Base-by-base conservation (phyloP, 1,140 invertebrate species). In the Sweltsa coloradensis region DNA sequence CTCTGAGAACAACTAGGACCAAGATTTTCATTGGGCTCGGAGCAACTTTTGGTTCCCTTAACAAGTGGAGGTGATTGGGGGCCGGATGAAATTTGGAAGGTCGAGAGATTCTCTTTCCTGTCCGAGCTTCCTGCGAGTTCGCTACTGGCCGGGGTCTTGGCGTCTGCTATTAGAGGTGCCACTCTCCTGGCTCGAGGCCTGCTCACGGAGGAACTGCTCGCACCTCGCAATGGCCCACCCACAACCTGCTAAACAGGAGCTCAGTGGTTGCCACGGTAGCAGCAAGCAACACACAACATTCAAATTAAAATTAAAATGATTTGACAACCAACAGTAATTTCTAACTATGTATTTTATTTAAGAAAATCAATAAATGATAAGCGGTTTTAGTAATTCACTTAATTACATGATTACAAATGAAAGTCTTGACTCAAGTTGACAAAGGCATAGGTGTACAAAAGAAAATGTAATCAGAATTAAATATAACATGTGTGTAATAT, bases 11-110 rank as follows among this genome's bases (percentile, higher is more conserved):
- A 40, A 23, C 37, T 22, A 19, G 37, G 37, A 22, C 37, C 37
- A 19, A 40, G 21, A 23, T 40, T 40, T 16, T 40, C 37, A n/a
- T 40, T 40, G n/a, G 37, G 37, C 7, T 40, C 37, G 5, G 37
- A 3, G 7, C 21, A 40, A 40, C 13, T 23, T 40, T 40, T 40
- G 16, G n/a, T 7, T 22, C 21, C 16, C n/a, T 40, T 40, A 14
- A 40, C 37, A 40, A 19, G 24, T 19, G 37, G 24, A 40, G 37
- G 24, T 36, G 34, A 36, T 19, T 36, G 34, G 18, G 34, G 9
- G 11, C 34, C 18, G 13, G 37, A 40, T 22, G 19, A 19, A 40
- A 3, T n/a, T 23, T 40, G 37, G 18, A 40, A 40, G n/a, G 19
- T 40, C 13, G 37, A 40, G 9, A 40, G 6, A 23, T 40, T 40